Evolutionary conservation across 2,888 invertebrate species (phyloP), one percentile per base, ranked within the genome.

Genomic region (Tipula unca): DNA sequence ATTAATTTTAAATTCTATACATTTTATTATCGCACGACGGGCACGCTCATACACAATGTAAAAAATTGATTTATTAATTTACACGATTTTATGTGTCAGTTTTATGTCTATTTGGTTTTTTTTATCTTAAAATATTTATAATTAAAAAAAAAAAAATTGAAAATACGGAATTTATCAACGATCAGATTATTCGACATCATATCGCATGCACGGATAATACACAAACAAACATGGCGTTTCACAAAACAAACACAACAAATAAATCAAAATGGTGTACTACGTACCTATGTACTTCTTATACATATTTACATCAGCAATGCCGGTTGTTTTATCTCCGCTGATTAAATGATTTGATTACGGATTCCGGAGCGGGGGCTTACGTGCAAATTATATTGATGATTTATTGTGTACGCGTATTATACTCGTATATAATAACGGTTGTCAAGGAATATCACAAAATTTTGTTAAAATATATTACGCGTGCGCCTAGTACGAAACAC

Each of bases 131-230:
- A 20, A 10, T 8, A 69, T 25, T 5, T 54, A 69, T 69, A 69
- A 69, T 69, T 69, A 69, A 69, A 69, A 69, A 69, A 69, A 69
- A 69, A 69, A 48, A 48, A 48, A 3, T 32, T 1, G 48, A 48
- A 48, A 48, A 17, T 48, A 17, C 48, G n/a, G 17, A 48, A 48
- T 48, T 69, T 69, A 69, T 69, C 69, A 10, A 69, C 69, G 69
- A 69, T 69, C 69, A 69, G 69, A 69, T 69, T 69, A 69, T 69
- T 69, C 69, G 69, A 69, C 69, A 25, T 48, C 48, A 48, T 48
- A 48, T 69, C 48, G 48, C 8, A 10, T 39, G n/a, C 48, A 17
- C 69, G 25, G 69, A 69, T 69, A 69, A 69, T 69, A 69, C 25
- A 69, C 25, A 48, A 48, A 69, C 69, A 25, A 69, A 69, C 25